Percentiles rank a stretch among this genome's conserved stretches.
These are phyloP conservation scores for Gnathonemus echidnorhynchus DNA, from an alignment of 2,113 vertebrate species.

Conservation along the genomic window DNA sequence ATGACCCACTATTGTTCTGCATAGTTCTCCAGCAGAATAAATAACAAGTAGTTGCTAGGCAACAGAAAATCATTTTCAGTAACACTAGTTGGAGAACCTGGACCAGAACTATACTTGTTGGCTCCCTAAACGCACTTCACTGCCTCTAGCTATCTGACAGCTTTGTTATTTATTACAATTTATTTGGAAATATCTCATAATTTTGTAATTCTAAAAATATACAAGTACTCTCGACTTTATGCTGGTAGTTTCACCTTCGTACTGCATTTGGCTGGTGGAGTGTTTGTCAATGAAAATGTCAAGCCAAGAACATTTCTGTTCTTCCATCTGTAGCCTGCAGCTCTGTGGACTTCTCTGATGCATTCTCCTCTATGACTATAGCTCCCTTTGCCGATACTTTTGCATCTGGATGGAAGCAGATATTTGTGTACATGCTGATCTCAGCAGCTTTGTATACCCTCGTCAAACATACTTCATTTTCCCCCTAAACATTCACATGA, in stretches of 20 bases:
- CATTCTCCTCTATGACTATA: background rate
- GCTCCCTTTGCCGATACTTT: background rate
- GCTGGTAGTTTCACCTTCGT: background rate
- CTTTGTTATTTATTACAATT: background rate
- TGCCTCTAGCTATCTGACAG: background rate
- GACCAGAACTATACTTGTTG: background rate
- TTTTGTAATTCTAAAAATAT: background rate
- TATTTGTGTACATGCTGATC: background rate
- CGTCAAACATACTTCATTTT: background rate
- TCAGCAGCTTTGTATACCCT: background rate
- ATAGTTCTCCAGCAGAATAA: background rate
- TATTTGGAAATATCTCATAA: background rate
- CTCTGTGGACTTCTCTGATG: background rate
- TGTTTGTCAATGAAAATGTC: background rate
- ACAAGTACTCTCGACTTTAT: background rate
- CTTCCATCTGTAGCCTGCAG: background rate
- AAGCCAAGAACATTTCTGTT: background rate
- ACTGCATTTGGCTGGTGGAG: background rate
- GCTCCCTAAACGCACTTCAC: background rate
- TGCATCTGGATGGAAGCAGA: background rate
- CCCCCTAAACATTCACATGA: background rate
- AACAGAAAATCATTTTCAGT: slow-evolving; percentile 10
- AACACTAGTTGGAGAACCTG: background rate
- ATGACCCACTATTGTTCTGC: slow-evolving; percentile 1
- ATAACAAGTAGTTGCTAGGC: slow-evolving; percentile 9